Conservation (phyloP, 2,888 invertebrate species). For the Coleophora deauratella region DNA sequence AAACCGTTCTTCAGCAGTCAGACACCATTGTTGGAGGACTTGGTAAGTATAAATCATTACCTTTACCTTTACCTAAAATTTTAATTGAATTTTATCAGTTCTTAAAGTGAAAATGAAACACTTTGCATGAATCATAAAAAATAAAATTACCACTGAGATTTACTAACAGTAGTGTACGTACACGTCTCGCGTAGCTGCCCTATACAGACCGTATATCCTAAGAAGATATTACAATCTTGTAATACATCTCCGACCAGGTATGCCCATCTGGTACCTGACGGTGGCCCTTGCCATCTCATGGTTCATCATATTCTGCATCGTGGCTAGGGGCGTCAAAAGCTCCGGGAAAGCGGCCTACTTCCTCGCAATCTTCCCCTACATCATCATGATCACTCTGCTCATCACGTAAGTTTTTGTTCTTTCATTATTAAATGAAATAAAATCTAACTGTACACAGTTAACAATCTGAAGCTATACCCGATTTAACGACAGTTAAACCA, state of each 20-base stretch:
- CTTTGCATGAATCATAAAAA: too few relatives aligned
- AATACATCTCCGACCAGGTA: slow-evolving; percentile 38
- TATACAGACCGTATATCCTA: too few relatives aligned
- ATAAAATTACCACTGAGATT: too few relatives aligned
- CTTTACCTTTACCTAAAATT: not conserved
- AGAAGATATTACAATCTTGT: too few relatives aligned
- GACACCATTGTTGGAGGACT: slow-evolving; percentile 56
- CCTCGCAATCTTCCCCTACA: slow-evolving; percentile 90
- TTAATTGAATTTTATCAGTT: too few relatives aligned
- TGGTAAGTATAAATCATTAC: slow-evolving; percentile 31
- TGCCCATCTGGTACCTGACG: slow-evolving; percentile 80
- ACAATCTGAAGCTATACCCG: too few relatives aligned
- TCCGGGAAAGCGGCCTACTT: slow-evolving; percentile 91
- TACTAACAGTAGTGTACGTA: too few relatives aligned
- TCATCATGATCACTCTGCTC: slow-evolving; percentile 83
- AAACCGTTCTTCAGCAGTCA: slow-evolving; percentile 48
- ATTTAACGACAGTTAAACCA: too few relatives aligned
- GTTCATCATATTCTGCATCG: slow-evolving; percentile 79
- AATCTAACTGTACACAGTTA: too few relatives aligned
- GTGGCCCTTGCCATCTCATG: slow-evolving; percentile 79
- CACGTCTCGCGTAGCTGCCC: too few relatives aligned
- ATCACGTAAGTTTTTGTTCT: slow-evolving; percentile 55
- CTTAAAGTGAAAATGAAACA: too few relatives aligned
- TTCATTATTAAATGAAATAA: too few relatives aligned
- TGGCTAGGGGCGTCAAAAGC: slow-evolving; percentile 82